Conservation (phyloP, 2,113 vertebrate species). For the Serilophus lunatus region DNA sequence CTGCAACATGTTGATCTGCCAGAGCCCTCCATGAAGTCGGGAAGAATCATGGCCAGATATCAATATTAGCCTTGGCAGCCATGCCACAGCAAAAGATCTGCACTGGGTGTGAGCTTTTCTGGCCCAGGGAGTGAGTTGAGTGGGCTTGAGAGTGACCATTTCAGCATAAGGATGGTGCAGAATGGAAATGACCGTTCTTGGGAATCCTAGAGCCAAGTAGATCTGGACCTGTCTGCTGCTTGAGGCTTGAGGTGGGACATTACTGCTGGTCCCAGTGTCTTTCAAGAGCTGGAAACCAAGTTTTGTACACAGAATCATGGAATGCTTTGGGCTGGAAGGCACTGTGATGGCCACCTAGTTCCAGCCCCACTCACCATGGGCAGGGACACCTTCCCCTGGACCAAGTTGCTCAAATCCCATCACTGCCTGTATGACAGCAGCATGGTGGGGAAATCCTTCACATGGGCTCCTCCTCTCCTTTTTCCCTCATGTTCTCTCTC, state of each 20-base stretch:
- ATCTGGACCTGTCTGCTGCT: not conserved
- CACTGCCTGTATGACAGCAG: not conserved
- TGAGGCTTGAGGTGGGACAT: fast-evolving
- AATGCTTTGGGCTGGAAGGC: not conserved
- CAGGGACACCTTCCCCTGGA: not conserved
- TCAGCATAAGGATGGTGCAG: not conserved
- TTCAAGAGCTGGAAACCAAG: not conserved
- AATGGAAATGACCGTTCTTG: not conserved
- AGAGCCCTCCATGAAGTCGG: not conserved
- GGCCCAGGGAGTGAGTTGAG: not conserved
- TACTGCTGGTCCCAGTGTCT: not conserved
- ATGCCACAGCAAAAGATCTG: not conserved
- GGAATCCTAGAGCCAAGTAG: not conserved
- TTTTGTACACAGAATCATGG: fast-evolving
- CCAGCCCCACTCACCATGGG: not conserved
- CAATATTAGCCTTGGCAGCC: not conserved
- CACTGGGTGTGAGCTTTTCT: not conserved
- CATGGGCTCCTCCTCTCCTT: not conserved
- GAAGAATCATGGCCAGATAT: not conserved
- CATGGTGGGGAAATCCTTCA: fast-evolving
- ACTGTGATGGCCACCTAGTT: not conserved
- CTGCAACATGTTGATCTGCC: not conserved
- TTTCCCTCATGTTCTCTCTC: not conserved
- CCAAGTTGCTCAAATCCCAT: not conserved
- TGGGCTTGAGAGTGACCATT: not conserved